Base-by-base conservation (phyloP, 2,888 invertebrate genomes). In the Drosophila mercatorum region DNA sequence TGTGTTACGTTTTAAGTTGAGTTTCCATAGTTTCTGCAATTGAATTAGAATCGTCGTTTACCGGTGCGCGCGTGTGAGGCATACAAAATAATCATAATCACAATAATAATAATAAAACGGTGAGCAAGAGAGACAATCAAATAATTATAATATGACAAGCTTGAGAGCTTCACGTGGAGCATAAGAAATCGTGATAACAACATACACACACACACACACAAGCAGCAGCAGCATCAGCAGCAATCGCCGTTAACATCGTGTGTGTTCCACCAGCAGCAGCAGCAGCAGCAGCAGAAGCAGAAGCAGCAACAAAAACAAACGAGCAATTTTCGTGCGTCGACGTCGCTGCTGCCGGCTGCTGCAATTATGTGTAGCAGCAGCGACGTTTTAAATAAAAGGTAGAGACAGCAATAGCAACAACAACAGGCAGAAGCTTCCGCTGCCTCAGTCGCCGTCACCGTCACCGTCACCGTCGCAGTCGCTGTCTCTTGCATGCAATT, bases 141-240 rank as follows among this genome's bases (percentile, higher is more conserved):
- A 67, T 61, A 78, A 78, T 78, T 71, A 78, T 62, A 68, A 70
- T 72, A 67, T 68, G 72, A 77, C 72, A 77, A 73, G 71, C 70
- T 66, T 51, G 57, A 78, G 78, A 74, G 73, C 63, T 78, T 78
- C 67, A 74, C 78, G 77, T 73, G 78, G 64, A 76, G 68, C 71
- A 71, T 70, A 78, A 72, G 71, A 63, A 81, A 79, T 76, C 81
- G 81, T 83, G 81, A 82, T 82, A 81, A 68, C 68, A 69, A 78
- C 66, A 72, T 40, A 76, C 68, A 71, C 28, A 22, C 12, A 31
- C 28, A 43, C 17, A 43, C 31, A 36, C 28, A 59, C 8, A n/a
- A 46, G 46, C 22, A 46, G 26, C 53, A 60, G 51, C 12, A 40
- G 47, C 68, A 73, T 44, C 70, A 67, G 6, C 72, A 71, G 66